Percentiles rank a stretch among this genome's conserved stretches.
Conservation (phyloP, 2,113 vertebrate species). For the Protomyctophum bolini region DNA sequence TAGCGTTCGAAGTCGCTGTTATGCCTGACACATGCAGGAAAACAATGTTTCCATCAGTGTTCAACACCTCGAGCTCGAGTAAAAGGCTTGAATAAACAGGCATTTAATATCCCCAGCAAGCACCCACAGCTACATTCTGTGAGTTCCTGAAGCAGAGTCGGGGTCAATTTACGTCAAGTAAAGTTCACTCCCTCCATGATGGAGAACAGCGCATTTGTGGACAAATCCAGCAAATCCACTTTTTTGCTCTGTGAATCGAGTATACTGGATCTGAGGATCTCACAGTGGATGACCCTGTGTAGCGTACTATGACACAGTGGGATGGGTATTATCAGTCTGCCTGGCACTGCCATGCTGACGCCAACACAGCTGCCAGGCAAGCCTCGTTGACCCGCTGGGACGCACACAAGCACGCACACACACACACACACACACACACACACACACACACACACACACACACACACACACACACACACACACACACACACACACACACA, state of each 20-base stretch:
- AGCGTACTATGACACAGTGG: slow-evolving; percentile 38
- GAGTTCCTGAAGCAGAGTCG: too few species aligned
- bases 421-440: background rate
- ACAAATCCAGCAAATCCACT: background rate
- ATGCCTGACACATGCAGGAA: background rate
- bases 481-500: background rate
- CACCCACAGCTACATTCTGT: too few species aligned
- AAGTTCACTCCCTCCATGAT: too few species aligned
- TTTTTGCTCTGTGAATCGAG: background rate
- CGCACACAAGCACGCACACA: background rate
- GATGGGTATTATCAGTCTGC: slow-evolving; percentile 34
- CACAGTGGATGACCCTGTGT: background rate
- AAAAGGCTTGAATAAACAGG: too few species aligned
- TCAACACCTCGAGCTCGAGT: background rate
- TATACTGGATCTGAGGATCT: background rate
- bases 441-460: background rate
- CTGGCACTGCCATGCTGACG: slow-evolving; percentile 58
- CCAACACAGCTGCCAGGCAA: slow-evolving; percentile 48
- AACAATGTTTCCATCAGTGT: background rate
- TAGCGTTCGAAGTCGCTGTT: background rate
- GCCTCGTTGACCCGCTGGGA: slow-evolving; percentile 28
- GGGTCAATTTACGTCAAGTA: too few species aligned
- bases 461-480: background rate
- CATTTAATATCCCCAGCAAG: background rate
- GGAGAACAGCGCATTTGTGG: too few species aligned